Evolutionary conservation across 2,113 vertebrate genomes (phyloP).

Genomic region (Azemiops feae): DNA sequence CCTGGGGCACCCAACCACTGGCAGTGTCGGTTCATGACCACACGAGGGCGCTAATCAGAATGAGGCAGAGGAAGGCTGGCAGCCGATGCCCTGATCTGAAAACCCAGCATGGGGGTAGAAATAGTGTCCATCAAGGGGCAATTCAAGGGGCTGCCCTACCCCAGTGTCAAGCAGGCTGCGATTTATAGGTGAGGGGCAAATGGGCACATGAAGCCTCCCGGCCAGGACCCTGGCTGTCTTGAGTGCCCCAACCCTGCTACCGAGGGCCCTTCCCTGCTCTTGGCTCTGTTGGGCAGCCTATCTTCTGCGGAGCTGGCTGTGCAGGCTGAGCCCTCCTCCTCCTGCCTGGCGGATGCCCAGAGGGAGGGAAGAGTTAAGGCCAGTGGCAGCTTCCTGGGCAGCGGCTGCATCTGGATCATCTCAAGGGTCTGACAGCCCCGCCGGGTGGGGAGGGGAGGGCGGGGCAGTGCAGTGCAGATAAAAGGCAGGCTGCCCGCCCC

Average conservation of each 20-base stretch:
- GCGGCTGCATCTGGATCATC: not conserved
- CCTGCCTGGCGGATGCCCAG: not conserved
- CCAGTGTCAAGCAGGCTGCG: not conserved
- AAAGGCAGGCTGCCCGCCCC: not conserved
- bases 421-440: not conserved
- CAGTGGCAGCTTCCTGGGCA: not conserved
- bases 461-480: not conserved
- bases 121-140: no score
- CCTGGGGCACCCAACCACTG: not conserved
- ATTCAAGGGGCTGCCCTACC: not conserved
- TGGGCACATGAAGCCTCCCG: not conserved
- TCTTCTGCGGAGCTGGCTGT: not conserved
- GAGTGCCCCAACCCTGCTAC: not conserved
- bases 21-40: conserved; percentile 4
- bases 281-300: not conserved
- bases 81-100: not conserved
- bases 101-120: not conserved
- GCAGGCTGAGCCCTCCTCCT: not conserved
- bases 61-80: not conserved
- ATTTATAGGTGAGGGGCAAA: not conserved
- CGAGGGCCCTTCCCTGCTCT: not conserved
- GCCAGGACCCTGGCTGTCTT: not conserved
- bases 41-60: conserved; percentile 49
- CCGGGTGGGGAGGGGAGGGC: not conserved
- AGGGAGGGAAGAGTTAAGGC: not conserved